Evolutionary conservation across 2,113 vertebrate genomes (phyloP).

Genomic region (Tringa solitaria): DNA sequence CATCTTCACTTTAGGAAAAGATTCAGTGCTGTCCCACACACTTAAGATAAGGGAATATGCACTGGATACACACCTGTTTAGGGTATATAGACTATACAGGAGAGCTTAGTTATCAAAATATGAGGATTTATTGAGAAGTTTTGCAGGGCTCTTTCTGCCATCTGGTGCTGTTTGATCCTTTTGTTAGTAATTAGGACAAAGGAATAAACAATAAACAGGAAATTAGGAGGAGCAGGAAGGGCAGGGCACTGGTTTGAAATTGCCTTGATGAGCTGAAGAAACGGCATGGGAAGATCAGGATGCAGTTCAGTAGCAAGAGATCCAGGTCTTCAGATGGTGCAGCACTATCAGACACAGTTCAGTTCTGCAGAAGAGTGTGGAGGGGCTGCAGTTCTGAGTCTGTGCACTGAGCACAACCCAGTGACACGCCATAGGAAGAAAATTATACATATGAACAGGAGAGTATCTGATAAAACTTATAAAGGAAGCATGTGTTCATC

Average conservation of each 20-base stretch:
- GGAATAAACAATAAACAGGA: background rate
- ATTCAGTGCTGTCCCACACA: background rate
- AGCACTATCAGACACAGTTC: background rate
- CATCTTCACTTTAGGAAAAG: background rate
- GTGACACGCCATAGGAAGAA: background rate
- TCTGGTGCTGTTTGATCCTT: background rate
- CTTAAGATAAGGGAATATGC: background rate
- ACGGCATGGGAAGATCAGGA: background rate
- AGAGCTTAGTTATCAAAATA: background rate
- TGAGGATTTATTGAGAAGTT: background rate
- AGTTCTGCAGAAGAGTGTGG: background rate
- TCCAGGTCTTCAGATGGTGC: background rate
- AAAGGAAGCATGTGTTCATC: background rate
- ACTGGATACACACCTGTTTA: background rate
- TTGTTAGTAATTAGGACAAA: background rate
- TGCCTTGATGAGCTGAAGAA: background rate
- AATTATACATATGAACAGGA: background rate
- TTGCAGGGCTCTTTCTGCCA: background rate
- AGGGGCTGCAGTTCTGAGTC: background rate
- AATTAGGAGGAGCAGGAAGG: background rate
- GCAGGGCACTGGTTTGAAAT: background rate
- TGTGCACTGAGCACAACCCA: rapidly evolving
- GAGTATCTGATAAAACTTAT: background rate
- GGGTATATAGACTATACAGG: background rate
- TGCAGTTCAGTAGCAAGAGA: background rate